Evolutionary conservation across 1,140 invertebrate genomes (phyloP), one percentile per base, ranked within the genome.

Genomic region (Odontomachus brunneus): DNA sequence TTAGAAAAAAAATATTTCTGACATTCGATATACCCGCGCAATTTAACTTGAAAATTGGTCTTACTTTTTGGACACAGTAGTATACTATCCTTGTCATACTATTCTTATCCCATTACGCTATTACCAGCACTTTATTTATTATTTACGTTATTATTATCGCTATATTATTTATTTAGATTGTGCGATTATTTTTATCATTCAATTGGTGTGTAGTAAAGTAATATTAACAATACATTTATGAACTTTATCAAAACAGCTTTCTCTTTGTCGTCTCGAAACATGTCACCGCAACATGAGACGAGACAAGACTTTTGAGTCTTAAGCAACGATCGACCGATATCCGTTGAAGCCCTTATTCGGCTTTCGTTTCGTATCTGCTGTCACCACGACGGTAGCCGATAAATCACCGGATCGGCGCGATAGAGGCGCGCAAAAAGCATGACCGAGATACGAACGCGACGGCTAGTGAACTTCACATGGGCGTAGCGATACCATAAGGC

Each of bases 401-500:
- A 87, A 84, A 88, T 88, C 82, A 49, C n/a, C 60, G 81, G 81
- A 76, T 83, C 72, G 60, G n/a, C 51, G 4, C 60, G 12, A 12
- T 57, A 48, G 51, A 84, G 44, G 51, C 57, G 33, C 38, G 11
- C 24, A 55, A 75, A 48, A 33, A 57, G 57, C 22, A 48, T 48
- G 69, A 19, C 26, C 69, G 26, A 72, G 82, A 85, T 78, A 84
- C 55, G 83, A 49, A 22, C 49, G 51, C 49, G 29, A 69, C 60
- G 73, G 33, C 84, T 87, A 86, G 90, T 85, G 88, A 92, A 92
- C 90, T 92, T 91, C 85, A 89, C 89, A 90, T 92, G 89, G 91
- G 91, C 91, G 91, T 92, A 88, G 72, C 91, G 49, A 84, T 88
- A 89, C 88, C 88, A 90, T 91, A 91, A 92, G 91, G 55, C 89